These are phyloP conservation scores for Cebidichthys violaceus DNA, from an alignment of 2,113 vertebrate species.

Conservation along the genomic window DNA sequence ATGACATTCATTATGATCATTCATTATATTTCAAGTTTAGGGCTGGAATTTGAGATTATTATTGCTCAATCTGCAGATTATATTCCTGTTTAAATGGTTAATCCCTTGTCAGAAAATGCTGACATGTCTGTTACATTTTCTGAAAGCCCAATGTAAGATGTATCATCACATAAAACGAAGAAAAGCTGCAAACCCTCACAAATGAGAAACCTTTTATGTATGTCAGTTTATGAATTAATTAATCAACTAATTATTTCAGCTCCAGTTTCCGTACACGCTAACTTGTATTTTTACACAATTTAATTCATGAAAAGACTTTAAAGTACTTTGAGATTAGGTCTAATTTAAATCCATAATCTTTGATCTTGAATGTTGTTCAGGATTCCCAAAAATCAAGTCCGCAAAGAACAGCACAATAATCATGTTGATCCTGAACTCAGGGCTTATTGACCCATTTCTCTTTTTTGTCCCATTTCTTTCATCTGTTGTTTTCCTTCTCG, in stretches of 20 bases:
- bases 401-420: background rate
- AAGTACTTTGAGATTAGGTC: background rate
- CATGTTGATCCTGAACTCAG: background rate
- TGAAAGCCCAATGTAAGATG: background rate
- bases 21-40: background rate
- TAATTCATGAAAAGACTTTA: background rate
- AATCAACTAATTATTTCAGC: background rate
- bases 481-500: background rate
- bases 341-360: background rate
- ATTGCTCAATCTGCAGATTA: background rate
- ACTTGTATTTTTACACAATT: background rate
- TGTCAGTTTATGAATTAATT: background rate
- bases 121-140: background rate
- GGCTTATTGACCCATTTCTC: background rate
- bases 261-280: background rate
- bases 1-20: background rate
- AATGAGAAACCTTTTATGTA: background rate
- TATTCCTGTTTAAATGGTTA: background rate
- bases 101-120: background rate
- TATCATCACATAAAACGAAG: background rate
- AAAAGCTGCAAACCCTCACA: background rate
- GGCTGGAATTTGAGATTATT: background rate
- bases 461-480: background rate
- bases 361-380: background rate
- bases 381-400: background rate